These are phyloP conservation scores for Digitonthophagus gazella DNA, from an alignment of 2,888 invertebrate species.

Conservation along the genomic window DNA sequence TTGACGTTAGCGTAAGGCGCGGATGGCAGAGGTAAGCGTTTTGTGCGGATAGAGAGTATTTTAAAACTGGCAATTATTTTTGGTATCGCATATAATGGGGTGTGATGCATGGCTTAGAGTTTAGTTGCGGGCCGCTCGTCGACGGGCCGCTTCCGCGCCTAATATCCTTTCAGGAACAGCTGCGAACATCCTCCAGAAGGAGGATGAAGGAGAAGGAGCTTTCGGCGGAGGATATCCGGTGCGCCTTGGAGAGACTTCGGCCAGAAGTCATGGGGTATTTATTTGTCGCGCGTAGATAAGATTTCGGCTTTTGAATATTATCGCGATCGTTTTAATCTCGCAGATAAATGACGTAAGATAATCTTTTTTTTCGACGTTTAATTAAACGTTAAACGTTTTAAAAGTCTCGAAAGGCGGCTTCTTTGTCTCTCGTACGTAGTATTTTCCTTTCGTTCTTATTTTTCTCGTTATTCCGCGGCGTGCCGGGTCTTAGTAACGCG, in stretches of 20 bases:
- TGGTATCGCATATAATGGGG: constrained; percentile 34
- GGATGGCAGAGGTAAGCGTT: constrained; percentile 37
- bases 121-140: not conserved
- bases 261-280: constrained; percentile 8
- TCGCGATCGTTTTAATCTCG: constrained; percentile 27
- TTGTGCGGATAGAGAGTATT: constrained; percentile 37
- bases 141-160: not conserved
- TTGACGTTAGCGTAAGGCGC: constrained; percentile 35
- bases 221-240: constrained; percentile 12
- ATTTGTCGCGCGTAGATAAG: constrained; percentile 11
- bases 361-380: constrained; percentile 21
- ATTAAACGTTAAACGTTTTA: not conserved
- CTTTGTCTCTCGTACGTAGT: constrained; percentile 7
- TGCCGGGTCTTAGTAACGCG: constrained; percentile 28
- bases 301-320: constrained; percentile 12
- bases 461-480: constrained; percentile 14
- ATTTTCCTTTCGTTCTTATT: constrained; percentile 9
- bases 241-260: not conserved
- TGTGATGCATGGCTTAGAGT: constrained; percentile 32
- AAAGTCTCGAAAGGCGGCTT: not conserved
- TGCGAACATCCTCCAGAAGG: not conserved
- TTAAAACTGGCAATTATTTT: constrained; percentile 39
- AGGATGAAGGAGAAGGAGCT: not conserved
- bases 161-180: not conserved
- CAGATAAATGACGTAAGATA: constrained; percentile 28